Percentiles rank a stretch among this genome's conserved stretches.
These are phyloP conservation scores for Lutjanus argentimaculatus DNA, from an alignment of 2,797 vertebrate genomes.

Conservation along the genomic window DNA sequence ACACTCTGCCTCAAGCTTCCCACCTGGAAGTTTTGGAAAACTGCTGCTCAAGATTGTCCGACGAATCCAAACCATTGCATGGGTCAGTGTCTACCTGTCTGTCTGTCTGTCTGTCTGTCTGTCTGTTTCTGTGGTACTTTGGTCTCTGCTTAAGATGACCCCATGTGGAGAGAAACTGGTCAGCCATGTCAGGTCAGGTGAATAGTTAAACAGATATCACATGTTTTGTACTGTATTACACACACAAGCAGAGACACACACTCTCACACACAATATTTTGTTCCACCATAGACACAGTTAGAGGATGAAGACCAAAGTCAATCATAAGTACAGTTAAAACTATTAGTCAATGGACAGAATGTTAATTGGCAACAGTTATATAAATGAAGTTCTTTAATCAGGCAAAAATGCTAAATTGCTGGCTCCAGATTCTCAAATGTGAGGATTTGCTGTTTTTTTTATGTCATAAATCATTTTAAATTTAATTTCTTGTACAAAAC, in stretches of 20 bases:
- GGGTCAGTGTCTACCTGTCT: conserved; percentile 87
- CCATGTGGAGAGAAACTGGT: conserved; percentile 49
- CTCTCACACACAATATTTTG: too few relatives aligned
- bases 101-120: conserved; percentile 40
- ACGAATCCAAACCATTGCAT: conserved; percentile 91
- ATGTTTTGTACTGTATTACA: conserved; percentile 45
- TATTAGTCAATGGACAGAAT: not conserved
- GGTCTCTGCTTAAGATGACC: conserved; percentile 45
- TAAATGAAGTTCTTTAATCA: not conserved
- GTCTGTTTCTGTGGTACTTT: conserved; percentile 24
- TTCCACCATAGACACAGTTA: too few relatives aligned
- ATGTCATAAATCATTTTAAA: not conserved
- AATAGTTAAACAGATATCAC: conserved; percentile 63
- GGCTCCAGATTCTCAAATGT: not conserved
- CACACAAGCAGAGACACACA: not conserved
- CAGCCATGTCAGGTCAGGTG: conserved; percentile 55
- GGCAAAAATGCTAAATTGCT: not conserved
- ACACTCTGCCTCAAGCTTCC: conserved; percentile 91
- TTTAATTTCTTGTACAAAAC: not conserved
- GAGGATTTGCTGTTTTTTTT: not conserved
- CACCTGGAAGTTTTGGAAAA: conserved; percentile 92
- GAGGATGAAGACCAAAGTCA: not conserved
- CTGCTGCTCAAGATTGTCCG: conserved; percentile 93
- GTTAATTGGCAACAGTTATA: not conserved
- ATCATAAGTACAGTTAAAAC: not conserved